Evolutionary conservation across 2,797 vertebrate species (phyloP), one percentile per base, ranked within the genome.

Genomic region (Parauchenoglanis punctatus): DNA sequence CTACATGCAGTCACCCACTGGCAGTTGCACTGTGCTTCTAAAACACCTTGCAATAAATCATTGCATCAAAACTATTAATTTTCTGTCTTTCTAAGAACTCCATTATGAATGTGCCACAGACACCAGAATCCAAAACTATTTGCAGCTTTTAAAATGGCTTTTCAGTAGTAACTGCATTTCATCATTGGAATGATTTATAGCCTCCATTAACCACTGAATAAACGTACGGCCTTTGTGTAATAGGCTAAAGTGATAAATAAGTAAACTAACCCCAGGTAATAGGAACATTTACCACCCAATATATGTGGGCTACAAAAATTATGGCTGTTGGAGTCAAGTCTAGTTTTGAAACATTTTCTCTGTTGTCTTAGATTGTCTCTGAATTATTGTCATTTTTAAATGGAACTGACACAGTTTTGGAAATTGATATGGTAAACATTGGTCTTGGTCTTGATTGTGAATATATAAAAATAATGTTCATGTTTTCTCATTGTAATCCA

Each of bases 101-200:
- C 28, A 52, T 83, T 84, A 85, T 88, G 59, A 28, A 85, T 86
- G 86, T 89, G 88, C 86, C 81, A 85, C 7, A 85, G 54, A 85
- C 61, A 81, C 76, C 59, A 85, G 75, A 85, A 87, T 80, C 70
- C 76, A 54, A 56, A 84, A 87, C 61, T 88, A 86, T 86, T 81
- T 81, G 54, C 56, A 76, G 84, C 84, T 87, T 88, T 49, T 88
- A 81, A 88, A 88, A 86, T 81, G 10, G 81, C 85, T 89, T 87
- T 88, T 78, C 73, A 49, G 58, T 76, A 46, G 49, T 90, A 90
- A 90, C 90, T 88, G 86, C 80, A 77, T 91, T 91, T 88, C 86
- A 91, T 90, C 89, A 89, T 83, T 83, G 44, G 87, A 85, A 77
- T 91, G 89, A 91, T 91, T 91, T 91, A 90, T 91, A 73, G 83